phyloP scores from a whole-genome alignment of 2,888 invertebrate genomes.

The Octodonta nipae region DNA sequence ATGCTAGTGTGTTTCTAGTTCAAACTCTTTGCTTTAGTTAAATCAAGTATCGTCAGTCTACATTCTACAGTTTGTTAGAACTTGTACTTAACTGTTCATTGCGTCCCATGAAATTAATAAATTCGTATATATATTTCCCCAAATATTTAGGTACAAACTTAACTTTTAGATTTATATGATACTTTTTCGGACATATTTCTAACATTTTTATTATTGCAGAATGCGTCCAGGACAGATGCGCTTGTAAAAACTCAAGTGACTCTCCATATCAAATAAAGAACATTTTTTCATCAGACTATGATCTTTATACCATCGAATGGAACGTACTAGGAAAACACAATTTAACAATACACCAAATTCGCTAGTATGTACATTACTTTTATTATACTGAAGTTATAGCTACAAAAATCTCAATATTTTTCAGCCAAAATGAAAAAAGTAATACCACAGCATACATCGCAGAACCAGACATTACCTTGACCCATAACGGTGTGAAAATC shows the following conservation, averaged over 20 bases:
- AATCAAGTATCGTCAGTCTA: too few species aligned
- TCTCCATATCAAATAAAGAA: conserved; percentile 10
- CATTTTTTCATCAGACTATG: conserved; percentile 6
- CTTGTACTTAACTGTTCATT: too few species aligned
- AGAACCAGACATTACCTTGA: conserved; percentile 5
- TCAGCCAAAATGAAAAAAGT: conserved; percentile 8
- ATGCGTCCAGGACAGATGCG: conserved; percentile 14
- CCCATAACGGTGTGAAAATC: conserved; percentile 8
- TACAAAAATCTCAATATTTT: conserved; percentile 4
- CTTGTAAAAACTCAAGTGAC: conserved; percentile 7
- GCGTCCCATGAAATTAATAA: too few species aligned
- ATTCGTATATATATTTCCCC: too few species aligned
- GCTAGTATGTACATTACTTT: conserved; percentile 11
- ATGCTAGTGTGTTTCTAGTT: too few species aligned
- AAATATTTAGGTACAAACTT: too few species aligned
- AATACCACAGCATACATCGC: conserved; percentile 7
- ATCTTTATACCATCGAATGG: conserved; percentile 10
- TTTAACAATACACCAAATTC: conserved; percentile 10
- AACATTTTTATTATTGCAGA: conserved; percentile 6
- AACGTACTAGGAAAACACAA: conserved; percentile 7
- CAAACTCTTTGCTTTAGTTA: too few species aligned
- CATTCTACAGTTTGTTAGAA: too few species aligned
- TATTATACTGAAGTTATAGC: not conserved
- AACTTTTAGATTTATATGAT: too few species aligned
- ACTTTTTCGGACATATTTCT: not conserved